Evolutionary conservation across 2,888 invertebrate species (phyloP).

Genomic region (Rosalia funebris): DNA sequence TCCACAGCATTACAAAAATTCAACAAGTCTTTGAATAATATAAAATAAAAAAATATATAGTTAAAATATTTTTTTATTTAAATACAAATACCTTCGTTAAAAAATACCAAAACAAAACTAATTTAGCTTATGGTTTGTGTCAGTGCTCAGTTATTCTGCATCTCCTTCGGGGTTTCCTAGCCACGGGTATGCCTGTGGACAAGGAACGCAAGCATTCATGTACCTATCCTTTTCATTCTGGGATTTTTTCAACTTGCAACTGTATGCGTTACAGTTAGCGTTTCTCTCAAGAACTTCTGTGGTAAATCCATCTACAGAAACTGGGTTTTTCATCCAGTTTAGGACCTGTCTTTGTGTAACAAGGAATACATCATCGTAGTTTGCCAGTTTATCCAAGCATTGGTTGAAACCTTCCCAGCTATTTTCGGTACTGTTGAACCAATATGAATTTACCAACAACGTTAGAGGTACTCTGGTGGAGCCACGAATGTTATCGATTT

Average conservation of each 20-base stretch:
- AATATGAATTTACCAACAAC: conserved; percentile 64
- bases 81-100: too few species aligned
- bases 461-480: conserved; percentile 65
- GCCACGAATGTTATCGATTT: conserved; percentile 63
- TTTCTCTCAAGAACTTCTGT: conserved; percentile 37
- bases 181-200: conserved; percentile 65
- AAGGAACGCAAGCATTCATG: conserved; percentile 61
- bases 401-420: conserved; percentile 52
- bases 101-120: too few species aligned
- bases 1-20: too few species aligned
- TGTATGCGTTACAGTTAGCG: conserved; percentile 42
- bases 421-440: conserved; percentile 60
- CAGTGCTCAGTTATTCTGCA: not conserved
- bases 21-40: too few species aligned
- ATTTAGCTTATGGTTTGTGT: too few species aligned
- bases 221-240: conserved; percentile 51
- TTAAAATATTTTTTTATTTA: too few species aligned
- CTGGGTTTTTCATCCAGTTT: conserved; percentile 63
- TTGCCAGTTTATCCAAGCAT: conserved; percentile 59
- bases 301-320: conserved; percentile 49
- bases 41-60: too few species aligned
- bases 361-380: conserved; percentile 60
- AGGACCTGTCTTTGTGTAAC: conserved; percentile 61
- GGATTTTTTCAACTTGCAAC: conserved; percentile 50
- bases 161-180: conserved; percentile 62